Evolutionary conservation across 92 coral and sea anemone species (phyloP).

Genomic region (Palythoa grandiflora): DNA sequence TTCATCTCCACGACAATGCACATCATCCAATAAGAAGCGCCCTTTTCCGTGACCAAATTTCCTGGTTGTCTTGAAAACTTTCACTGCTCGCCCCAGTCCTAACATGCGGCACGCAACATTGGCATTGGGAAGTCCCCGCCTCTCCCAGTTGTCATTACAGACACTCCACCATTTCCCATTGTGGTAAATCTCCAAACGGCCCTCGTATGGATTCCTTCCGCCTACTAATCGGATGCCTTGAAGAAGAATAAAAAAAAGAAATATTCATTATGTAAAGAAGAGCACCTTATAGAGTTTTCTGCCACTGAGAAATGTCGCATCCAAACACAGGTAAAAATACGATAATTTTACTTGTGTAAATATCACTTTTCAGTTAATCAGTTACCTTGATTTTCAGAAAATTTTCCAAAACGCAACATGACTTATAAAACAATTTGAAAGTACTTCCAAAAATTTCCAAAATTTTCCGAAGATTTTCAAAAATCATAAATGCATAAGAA

Average conservation of each 20-base stretch:
- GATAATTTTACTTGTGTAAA: too few species aligned
- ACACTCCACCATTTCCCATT: slow-evolving; percentile 12
- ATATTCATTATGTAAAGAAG: too few species aligned
- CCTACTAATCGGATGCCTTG: slow-evolving; percentile 13
- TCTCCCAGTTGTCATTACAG: slow-evolving; percentile 18
- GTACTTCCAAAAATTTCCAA: too few species aligned
- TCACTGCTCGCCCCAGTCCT: slow-evolving; percentile 23
- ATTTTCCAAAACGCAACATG: too few species aligned
- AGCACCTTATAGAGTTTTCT: too few species aligned
- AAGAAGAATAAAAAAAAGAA: not conserved
- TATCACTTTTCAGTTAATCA: too few species aligned
- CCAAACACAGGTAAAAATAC: too few species aligned
- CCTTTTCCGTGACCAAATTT: slow-evolving; percentile 5
- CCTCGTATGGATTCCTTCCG: slow-evolving; percentile 2
- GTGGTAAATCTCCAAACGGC: slow-evolving; percentile 30
- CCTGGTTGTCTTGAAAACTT: not conserved
- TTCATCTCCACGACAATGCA: slow-evolving; percentile 13
- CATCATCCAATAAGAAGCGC: slow-evolving; percentile 10
- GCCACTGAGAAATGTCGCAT: too few species aligned
- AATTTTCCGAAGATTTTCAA: too few species aligned
- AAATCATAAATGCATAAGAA: too few species aligned
- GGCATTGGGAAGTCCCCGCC: not conserved
- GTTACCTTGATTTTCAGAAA: too few species aligned
- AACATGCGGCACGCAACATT: slow-evolving; percentile 28
- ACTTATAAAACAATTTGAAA: too few species aligned